Percentiles rank a stretch among this genome's conserved stretches.
These are phyloP conservation scores for Anneissia japonica DNA, from an alignment of 35 echinoderm and acorn worm species.

Conservation along the genomic window DNA sequence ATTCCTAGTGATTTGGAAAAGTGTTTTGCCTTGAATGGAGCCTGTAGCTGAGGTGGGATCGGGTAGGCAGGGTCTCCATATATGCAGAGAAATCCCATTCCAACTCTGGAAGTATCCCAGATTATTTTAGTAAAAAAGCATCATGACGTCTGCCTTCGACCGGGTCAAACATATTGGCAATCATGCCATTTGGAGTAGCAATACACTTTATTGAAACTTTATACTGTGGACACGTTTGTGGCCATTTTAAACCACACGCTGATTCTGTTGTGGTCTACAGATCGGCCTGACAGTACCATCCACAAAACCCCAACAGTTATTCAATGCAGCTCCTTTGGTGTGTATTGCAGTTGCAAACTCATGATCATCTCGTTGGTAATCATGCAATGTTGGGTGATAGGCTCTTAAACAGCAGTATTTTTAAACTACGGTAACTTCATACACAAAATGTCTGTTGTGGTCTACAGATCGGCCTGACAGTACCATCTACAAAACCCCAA, in stretches of 20 bases:
- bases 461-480: slow-evolving; percentile 3
- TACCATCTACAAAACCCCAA: slow-evolving; percentile 30
- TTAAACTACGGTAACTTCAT: too few relatives aligned
- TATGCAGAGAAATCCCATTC: not conserved
- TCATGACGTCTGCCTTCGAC: slow-evolving; percentile 28
- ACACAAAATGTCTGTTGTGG: too few relatives aligned
- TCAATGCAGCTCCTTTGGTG: not conserved
- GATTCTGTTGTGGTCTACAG: not conserved
- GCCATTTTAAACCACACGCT: not conserved
- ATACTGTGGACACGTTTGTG: not conserved
- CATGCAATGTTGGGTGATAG: too few relatives aligned
- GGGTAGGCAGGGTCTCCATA: slow-evolving; percentile 41
- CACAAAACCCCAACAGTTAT: slow-evolving; percentile 31
- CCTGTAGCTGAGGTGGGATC: slow-evolving; percentile 9
- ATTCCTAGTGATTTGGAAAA: not conserved
- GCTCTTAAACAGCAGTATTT: too few relatives aligned
- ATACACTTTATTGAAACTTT: not conserved
- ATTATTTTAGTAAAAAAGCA: slow-evolving; percentile 1
- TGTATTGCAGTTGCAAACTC: too few relatives aligned
- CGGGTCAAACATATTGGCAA: slow-evolving; percentile 18
- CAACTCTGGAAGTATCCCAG: not conserved
- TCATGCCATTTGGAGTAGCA: slow-evolving; percentile 5
- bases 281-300: slow-evolving; percentile 13
- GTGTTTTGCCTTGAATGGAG: not conserved
- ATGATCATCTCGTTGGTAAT: too few relatives aligned